phyloP scores from a whole-genome alignment of 2,797 vertebrate species.

The Acanthornis magna region DNA sequence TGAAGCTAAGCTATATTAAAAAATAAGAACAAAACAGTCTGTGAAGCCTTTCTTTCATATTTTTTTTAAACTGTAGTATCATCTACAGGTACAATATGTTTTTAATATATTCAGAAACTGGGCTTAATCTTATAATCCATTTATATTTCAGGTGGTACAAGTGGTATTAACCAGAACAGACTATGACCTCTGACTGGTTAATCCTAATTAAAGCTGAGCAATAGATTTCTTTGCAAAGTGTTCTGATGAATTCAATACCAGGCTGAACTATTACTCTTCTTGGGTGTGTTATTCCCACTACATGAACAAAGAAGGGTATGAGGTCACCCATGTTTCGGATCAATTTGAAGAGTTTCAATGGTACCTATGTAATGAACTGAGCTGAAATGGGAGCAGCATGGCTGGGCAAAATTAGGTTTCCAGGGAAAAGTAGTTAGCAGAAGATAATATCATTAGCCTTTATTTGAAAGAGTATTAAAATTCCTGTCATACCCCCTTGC shows the following conservation, averaged over 20 bases:
- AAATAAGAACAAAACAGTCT: background rate
- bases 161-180: background rate
- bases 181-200: slow-evolving; percentile 20
- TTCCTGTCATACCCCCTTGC: background rate
- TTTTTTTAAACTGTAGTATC: background rate
- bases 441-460: background rate
- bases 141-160: slow-evolving; percentile 19
- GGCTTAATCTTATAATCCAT: slow-evolving; percentile 20
- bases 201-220: slow-evolving; percentile 41
- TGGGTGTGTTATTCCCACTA: background rate
- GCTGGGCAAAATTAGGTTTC: background rate
- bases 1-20: background rate
- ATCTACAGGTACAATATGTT: background rate
- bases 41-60: background rate
- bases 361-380: background rate
- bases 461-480: background rate
- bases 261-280: background rate
- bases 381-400: background rate
- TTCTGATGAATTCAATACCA: background rate
- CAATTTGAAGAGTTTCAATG: background rate
- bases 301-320: background rate
- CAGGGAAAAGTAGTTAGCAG: background rate
- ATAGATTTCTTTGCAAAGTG: background rate
- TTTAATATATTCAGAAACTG: background rate
- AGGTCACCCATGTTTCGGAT: background rate